Evolutionary conservation across 1,140 invertebrate species (phyloP).

Genomic region (Ostrea denselamellosa): DNA sequence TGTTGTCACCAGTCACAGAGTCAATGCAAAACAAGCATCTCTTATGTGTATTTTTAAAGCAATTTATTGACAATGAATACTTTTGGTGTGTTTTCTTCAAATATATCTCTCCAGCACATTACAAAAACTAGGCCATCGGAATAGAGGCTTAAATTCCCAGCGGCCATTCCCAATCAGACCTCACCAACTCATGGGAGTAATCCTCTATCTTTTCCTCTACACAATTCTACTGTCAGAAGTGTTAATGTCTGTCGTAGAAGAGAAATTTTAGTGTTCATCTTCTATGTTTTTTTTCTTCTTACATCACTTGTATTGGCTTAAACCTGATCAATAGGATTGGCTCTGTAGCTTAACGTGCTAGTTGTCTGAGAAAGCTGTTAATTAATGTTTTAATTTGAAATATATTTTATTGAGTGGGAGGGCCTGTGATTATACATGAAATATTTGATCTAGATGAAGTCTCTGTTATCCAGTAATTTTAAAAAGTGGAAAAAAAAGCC

Average conservation of each 20-base stretch:
- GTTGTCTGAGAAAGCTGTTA: slow-evolving; percentile 5
- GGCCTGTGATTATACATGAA: too few relatives aligned
- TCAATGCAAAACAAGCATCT: not conserved
- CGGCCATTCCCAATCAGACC: not conserved
- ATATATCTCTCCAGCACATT: not conserved
- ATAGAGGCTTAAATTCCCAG: not conserved
- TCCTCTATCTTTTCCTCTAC: not conserved
- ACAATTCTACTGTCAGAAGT: not conserved
- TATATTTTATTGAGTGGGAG: too few relatives aligned
- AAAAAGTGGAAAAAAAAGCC: too few relatives aligned
- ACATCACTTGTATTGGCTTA: not conserved
- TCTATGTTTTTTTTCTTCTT: not conserved
- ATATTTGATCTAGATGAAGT: too few relatives aligned
- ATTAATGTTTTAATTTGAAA: not conserved
- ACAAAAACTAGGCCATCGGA: not conserved
- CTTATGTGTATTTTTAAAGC: not conserved
- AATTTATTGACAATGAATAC: not conserved
- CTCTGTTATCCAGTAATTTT: too few relatives aligned
- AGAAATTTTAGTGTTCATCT: not conserved
- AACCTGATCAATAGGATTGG: not conserved
- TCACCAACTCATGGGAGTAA: not conserved
- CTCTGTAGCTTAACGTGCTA: not conserved
- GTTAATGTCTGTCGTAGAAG: not conserved
- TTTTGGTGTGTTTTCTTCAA: not conserved
- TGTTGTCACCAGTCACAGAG: not conserved